Evolutionary conservation across 2,113 vertebrate genomes (phyloP).

Genomic region (Nesoenas mayeri): DNA sequence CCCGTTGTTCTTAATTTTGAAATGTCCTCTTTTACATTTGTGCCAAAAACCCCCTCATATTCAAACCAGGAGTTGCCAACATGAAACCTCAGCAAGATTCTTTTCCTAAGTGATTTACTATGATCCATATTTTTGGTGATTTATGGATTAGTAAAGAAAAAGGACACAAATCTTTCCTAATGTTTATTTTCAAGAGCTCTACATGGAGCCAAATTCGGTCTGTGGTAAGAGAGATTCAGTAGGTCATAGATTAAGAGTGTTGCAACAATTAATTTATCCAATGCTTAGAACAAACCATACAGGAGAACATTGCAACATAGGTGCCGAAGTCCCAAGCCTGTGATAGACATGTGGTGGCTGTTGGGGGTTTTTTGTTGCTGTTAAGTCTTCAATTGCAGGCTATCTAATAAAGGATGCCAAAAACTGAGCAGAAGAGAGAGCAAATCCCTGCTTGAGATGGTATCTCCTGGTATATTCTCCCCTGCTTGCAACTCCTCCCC

Average conservation of each 20-base stretch:
- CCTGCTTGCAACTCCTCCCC: background rate
- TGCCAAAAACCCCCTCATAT: background rate
- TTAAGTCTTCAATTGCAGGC: background rate
- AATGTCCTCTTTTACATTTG: background rate
- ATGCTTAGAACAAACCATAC: background rate
- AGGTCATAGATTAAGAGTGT: background rate
- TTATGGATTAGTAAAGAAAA: background rate
- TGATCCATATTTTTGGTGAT: background rate
- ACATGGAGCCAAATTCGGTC: background rate
- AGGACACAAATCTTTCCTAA: background rate
- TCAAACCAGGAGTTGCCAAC: background rate
- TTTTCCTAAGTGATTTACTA: background rate
- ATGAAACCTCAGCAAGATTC: background rate
- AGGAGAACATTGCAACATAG: background rate
- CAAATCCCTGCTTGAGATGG: background rate
- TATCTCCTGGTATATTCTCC: background rate
- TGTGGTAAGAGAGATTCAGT: conserved; percentile 9
- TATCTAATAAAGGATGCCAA: background rate
- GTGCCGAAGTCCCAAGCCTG: background rate
- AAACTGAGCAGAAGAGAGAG: background rate
- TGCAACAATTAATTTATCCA: background rate
- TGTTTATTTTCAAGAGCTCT: background rate
- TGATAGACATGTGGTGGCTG: background rate
- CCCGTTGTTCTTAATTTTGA: background rate
- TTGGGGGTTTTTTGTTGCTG: background rate